Percentiles rank a stretch among this genome's conserved stretches.
Evolutionary conservation across 2,113 vertebrate genomes (phyloP).

Genomic region (Tragelaphus strepsiceros): DNA sequence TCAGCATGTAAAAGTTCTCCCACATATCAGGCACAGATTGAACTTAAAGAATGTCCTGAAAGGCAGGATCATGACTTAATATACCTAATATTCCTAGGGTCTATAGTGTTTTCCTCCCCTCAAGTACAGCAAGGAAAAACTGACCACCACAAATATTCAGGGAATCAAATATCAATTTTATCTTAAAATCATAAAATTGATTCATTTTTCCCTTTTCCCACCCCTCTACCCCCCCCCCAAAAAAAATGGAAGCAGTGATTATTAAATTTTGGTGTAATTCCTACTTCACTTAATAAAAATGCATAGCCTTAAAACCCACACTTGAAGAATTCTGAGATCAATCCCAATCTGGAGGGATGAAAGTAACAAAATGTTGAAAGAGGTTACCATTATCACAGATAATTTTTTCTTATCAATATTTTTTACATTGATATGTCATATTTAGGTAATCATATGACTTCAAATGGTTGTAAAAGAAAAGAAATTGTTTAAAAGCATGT

Average conservation of each 20-base stretch:
- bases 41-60: background rate
- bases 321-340: background rate
- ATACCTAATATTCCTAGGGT: background rate
- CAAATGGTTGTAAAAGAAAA: background rate
- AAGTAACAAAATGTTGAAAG: background rate
- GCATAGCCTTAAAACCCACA: background rate
- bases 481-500: background rate
- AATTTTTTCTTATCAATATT: background rate
- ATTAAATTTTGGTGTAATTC: background rate
- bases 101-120: background rate
- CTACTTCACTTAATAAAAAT: background rate
- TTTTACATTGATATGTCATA: background rate
- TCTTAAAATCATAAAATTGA: background rate
- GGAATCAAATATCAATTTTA: background rate
- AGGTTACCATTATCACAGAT: background rate
- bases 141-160: background rate
- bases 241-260: background rate
- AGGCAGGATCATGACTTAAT: background rate
- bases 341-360: background rate
- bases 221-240: too few species aligned
- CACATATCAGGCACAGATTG: background rate
- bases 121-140: background rate
- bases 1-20: background rate
- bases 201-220: background rate
- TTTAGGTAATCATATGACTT: background rate